Base-by-base conservation (phyloP, 2,113 vertebrate species). In the Chloroceryle aenea region DNA sequence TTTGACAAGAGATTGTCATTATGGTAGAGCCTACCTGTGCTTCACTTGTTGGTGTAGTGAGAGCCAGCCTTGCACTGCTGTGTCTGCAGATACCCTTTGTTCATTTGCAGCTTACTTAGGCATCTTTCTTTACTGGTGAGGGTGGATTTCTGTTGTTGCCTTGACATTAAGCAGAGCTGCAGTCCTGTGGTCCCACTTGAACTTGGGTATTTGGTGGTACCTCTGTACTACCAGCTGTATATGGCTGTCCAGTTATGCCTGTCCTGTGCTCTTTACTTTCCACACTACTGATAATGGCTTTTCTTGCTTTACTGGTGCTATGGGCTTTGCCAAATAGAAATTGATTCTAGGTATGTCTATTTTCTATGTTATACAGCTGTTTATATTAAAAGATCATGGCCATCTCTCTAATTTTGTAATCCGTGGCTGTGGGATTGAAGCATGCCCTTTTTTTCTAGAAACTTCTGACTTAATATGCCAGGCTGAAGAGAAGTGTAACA, bases 281-380 rank as follows among this genome's bases (percentile, higher is more conserved):
- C 21, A 29, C 4, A 20, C 21, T 32, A 19, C 29, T 32, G 26
- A 8, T 11, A 66, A 25, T 19, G 14, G 20, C 7, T 80, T 93
- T 91, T 11, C 6, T 26, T 72, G 29, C 4, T 0, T 53, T 12
- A 45, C 15, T 2, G 3, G 8, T 74, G 32, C 25, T 4, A 0
- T 53, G 55, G 36, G 5, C 16, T 68, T 76, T 34, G 59, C 32
- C 75, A 29, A 76, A 76, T 45, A 55, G 62, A 68, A 63, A 59
- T 4, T 47, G 5, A 83, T 45, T 69, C 27, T 56, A 38, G 34
- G 4, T 79, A 34, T n/a, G 8, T 86, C 34, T 78, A 2, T 52
- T 68, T 85, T 36, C 40, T 47, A 0, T 82, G 36, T 82, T 86
- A 50, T 7, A 14, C 4, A 56, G 36, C 29, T 84, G 59, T 36